Percentiles rank a stretch among this genome's conserved stretches.
These are phyloP conservation scores for Magallana ariakensis DNA, from an alignment of 1,140 invertebrate genomes.

Conservation along the genomic window DNA sequence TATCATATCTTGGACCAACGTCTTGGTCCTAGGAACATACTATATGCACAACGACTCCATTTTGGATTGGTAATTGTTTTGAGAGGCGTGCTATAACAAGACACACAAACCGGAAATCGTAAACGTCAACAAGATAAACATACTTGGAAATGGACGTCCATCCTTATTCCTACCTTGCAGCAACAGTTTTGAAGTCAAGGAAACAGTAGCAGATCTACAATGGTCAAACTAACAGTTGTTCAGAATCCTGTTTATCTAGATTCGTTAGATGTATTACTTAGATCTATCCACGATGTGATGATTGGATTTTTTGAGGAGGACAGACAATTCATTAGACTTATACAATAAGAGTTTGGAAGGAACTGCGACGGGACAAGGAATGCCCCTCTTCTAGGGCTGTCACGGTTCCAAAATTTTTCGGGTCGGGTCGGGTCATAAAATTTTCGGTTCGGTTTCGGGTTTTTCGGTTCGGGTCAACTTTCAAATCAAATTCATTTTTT, in stretches of 20 bases:
- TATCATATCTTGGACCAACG: constrained; percentile 15
- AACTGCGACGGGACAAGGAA: neutral
- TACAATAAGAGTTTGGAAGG: neutral
- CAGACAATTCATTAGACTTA: neutral
- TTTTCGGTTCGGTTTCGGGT: no score
- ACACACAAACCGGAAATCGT: neutral
- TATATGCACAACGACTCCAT: constrained; percentile 39
- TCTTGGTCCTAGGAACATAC: constrained; percentile 11
- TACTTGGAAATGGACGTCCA: neutral
- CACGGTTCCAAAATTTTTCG: no score
- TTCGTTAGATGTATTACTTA: neutral
- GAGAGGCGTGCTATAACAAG: constrained; percentile 22
- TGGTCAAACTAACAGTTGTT: neutral
- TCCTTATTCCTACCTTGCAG: neutral
- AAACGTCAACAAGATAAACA: neutral
- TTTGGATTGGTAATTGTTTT: constrained; percentile 49
- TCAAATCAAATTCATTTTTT: no score
- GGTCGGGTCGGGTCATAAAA: no score
- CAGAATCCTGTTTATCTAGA: neutral
- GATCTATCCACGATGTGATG: neutral
- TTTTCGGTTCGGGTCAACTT: no score
- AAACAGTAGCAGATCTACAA: neutral
- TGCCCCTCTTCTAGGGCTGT: neutral
- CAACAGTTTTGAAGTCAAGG: neutral
- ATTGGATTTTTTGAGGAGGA: neutral